Evolutionary conservation across 2,888 invertebrate species (phyloP).

Genomic region (Lithophane leautieri): DNA sequence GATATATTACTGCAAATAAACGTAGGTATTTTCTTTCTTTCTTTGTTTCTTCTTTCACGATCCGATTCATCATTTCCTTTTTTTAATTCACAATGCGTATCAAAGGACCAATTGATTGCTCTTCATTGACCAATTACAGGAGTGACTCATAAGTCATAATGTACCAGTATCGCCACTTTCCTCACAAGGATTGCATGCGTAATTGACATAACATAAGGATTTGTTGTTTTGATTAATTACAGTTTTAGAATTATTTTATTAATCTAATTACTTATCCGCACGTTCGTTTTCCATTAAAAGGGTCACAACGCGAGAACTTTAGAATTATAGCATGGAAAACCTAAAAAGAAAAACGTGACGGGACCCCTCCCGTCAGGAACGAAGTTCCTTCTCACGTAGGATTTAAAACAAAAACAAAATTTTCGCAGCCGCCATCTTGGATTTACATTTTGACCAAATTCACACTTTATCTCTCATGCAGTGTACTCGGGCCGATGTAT

Average conservation of each 20-base stretch:
- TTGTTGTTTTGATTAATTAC: constrained; percentile 9
- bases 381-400: too few relatives aligned
- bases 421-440: too few relatives aligned
- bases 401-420: too few relatives aligned
- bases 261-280: constrained; percentile 38
- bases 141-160: constrained; percentile 14
- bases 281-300: constrained; percentile 26
- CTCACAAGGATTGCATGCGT: constrained; percentile 28
- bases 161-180: not conserved
- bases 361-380: too few relatives aligned
- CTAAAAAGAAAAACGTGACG: too few relatives aligned
- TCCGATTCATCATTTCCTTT: not conserved
- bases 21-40: not conserved
- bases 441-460: too few relatives aligned
- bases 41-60: not conserved
- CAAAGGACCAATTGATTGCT: not conserved
- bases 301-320: not conserved
- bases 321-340: too few relatives aligned
- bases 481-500: too few relatives aligned
- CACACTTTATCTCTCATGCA: too few relatives aligned
- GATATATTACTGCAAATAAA: not conserved
- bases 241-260: constrained; percentile 4
- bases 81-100: not conserved
- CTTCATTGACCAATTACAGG: not conserved
- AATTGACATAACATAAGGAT: not conserved